Evolutionary conservation across 2,113 vertebrate genomes (phyloP), one percentile per base, ranked within the genome.

Genomic region (Diglossa brunneiventris): DNA sequence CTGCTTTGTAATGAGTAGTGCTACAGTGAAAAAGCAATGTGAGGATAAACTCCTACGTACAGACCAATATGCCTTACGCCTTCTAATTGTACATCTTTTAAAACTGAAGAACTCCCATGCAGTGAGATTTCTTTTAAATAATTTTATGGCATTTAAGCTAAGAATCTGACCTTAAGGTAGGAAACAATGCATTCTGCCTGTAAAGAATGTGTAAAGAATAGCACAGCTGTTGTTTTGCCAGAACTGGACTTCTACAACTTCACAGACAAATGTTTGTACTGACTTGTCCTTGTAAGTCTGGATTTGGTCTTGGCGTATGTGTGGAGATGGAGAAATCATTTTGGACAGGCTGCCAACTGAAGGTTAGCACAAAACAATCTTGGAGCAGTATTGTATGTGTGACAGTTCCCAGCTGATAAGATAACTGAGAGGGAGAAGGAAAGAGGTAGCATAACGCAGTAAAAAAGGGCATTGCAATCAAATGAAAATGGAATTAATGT

Each of bases 201-300:
- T 61, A 76, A 67, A 87, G 69, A 88, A 53, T 21, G 80, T 62
- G 28, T 64, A 76, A 59, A 87, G 87, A 88, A 58, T 19, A 83
- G 63, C 68, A 81, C 55, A 91, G 92, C 80, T 93, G 76, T 42
- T 92, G 76, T 90, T 92, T 93, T 84, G 72, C n/a, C 79, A 58
- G 67, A 83, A 64, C 24, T 56, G 46, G 72, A 83, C 55, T 62
- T 79, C 47, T 80, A n/a, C 68, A 74, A 4, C 80, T 94, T 70
- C 11, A 44, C 3, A 92, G 79, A 74, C 72, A 83, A 76, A 73
- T 63, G 64, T 47, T 96, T 46, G 64, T 56, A 52, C 75, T 92
- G 55, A 44, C 58, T 89, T 92, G 91, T 89, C 91, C 93, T 94
- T 94, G 46, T 49, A 75, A 83, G 83, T 89, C 83, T 95, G 94